phyloP scores from a whole-genome alignment of 2,888 invertebrate species.

The Scaptomyza flava region DNA sequence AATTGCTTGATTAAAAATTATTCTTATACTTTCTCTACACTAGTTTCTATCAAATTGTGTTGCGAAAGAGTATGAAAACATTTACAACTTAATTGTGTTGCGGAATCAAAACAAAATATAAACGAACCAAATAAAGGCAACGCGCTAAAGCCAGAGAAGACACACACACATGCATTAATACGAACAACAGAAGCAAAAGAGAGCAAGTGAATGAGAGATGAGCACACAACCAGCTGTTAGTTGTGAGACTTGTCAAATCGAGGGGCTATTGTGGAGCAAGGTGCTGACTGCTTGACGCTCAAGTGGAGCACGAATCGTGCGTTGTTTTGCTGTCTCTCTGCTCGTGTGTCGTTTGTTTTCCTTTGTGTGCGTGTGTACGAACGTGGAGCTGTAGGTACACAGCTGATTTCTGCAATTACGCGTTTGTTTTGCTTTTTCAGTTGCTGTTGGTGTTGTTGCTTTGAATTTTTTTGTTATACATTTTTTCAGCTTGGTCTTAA shows the following conservation, averaged over 20 bases:
- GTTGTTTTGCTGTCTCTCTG: constrained; percentile 54
- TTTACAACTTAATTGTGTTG: constrained; percentile 19
- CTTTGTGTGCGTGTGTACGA: constrained; percentile 45
- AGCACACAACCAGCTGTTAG: constrained; percentile 49
- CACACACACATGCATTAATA: neutral
- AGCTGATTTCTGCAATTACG: constrained; percentile 84
- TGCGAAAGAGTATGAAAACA: constrained; percentile 32
- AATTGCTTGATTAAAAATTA: neutral
- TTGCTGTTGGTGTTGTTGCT: constrained; percentile 48
- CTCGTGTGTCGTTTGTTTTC: constrained; percentile 43
- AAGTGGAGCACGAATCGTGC: constrained; percentile 59
- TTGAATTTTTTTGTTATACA: constrained; percentile 53
- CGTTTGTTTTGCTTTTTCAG: constrained; percentile 73
- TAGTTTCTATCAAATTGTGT: neutral
- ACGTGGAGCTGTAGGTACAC: constrained; percentile 79
- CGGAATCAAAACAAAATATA: constrained; percentile 61
- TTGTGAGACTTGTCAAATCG: constrained; percentile 26
- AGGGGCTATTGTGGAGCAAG: constrained; percentile 14
- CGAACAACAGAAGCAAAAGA: constrained; percentile 12
- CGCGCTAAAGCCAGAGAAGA: constrained; percentile 35
- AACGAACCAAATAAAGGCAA: constrained; percentile 64
- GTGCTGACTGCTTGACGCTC: constrained; percentile 44
- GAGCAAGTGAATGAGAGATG: constrained; percentile 20
- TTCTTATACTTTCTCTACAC: neutral
- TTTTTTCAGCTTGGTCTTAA: constrained; percentile 60